Conservation (phyloP, 2,888 invertebrate species). For the Malthinus seriepunctatus region DNA sequence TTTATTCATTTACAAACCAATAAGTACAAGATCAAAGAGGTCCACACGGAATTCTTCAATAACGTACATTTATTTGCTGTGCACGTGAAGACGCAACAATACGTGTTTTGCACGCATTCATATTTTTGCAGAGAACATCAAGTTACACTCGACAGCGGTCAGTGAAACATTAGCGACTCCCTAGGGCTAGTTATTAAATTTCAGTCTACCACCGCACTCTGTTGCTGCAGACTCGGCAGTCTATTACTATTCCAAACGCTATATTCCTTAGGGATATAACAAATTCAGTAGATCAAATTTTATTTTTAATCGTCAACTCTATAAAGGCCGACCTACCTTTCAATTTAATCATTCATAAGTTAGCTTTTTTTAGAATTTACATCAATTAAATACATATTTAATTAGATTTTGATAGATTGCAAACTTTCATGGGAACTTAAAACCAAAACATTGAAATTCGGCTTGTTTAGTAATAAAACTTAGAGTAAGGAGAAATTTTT, state of each 20-base stretch:
- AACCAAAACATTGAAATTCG: too few relatives aligned
- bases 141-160: constrained; percentile 29
- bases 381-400: background rate
- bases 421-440: too few relatives aligned
- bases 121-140: constrained; percentile 28
- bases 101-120: constrained; percentile 29
- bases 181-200: constrained; percentile 30
- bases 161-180: constrained; percentile 31
- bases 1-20: constrained; percentile 5
- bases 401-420: too few relatives aligned
- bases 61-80: constrained; percentile 19
- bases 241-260: constrained; percentile 30
- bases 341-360: background rate
- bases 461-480: too few relatives aligned
- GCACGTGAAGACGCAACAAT: constrained; percentile 28
- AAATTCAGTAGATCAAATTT: constrained; percentile 26
- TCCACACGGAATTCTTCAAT: constrained; percentile 12
- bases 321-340: background rate
- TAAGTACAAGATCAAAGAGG: constrained; percentile 23
- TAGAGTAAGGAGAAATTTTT: too few relatives aligned
- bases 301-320: constrained; percentile 25
- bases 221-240: constrained; percentile 29
- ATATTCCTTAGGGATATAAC: constrained; percentile 24
- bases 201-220: constrained; percentile 27
- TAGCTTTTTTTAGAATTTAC: background rate